Evolutionary conservation across 2,113 vertebrate genomes (phyloP), one percentile per base, ranked within the genome.

Genomic region (Poeciliopsis retropinna): DNA sequence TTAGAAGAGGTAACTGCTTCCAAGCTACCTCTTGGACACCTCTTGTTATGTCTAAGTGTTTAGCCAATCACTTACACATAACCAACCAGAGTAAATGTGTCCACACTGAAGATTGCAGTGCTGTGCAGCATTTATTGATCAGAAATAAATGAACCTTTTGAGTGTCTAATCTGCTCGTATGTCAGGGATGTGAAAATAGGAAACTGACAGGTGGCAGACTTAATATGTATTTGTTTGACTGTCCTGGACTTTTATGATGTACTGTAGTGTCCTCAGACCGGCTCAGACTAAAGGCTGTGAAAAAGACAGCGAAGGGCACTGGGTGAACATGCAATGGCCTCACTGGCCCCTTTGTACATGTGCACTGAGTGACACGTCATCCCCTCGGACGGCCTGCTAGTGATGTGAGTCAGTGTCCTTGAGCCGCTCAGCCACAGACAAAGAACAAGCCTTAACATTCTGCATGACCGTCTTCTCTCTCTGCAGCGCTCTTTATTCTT

Each of bases 381-480:
- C 92, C 90, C 88, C 86, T 92, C 90, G 79, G 89, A 88, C 84
- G 86, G 86, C 85, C 51, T 78, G 82, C 80, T 54, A 75, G 82
- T 88, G 88, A 84, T 92, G 88, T 93, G 92, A 94, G 90, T 94
- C 89, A 87, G 83, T 93, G 93, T 93, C 94, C 93, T 95, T 94
- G 92, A 95, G 93, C 90, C 81, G 84, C 83, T 88, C 86, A 67
- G 84, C 86, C 67, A 75, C 85, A 71, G 81, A 91, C 92, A 92
- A 87, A 92, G 86, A 92, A 81, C 85, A 64, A 86, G 82, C 88
- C 75, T 75, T 68, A 78, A 37, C 82, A 85, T 85, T 84, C 60
- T 79, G 69, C 76, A 75, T 76, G 75, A 83, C 85, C 72, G 85
- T 86, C 78, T 82, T 78, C 71, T 75, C 75, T 81, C 64, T 63